Conservation (phyloP, 2,113 vertebrate genomes). For the Periophthalmus modestus region DNA sequence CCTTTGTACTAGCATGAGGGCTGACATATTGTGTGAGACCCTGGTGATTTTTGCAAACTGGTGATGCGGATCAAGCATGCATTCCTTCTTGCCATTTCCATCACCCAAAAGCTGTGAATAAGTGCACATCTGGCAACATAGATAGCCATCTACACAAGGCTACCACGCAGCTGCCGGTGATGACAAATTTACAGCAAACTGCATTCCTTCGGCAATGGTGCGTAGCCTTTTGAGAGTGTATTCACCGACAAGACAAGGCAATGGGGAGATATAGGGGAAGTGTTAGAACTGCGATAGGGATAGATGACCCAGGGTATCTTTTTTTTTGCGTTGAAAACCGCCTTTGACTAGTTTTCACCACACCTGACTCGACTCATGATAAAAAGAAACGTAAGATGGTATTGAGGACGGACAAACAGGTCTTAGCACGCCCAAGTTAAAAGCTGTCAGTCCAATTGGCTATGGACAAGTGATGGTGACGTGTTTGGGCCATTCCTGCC, state of each 20-base stretch:
- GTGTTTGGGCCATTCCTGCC: background rate
- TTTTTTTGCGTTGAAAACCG: conserved; percentile 6
- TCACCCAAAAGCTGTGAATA: conserved; percentile 18
- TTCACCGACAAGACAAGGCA: too few relatives aligned
- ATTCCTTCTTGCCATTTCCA: conserved; percentile 56
- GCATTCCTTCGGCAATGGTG: conserved; percentile 42
- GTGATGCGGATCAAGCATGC: conserved; percentile 26
- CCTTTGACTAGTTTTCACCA: conserved; percentile 18
- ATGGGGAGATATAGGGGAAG: background rate
- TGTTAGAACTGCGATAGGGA: background rate
- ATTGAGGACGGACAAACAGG: conserved; percentile 14
- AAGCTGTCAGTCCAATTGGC: background rate
- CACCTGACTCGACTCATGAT: conserved; percentile 13
- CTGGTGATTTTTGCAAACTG: conserved; percentile 8
- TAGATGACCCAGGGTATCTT: background rate
- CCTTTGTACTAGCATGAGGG: conserved; percentile 17
- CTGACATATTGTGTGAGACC: conserved; percentile 3
- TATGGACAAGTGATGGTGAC: background rate
- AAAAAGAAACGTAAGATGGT: background rate
- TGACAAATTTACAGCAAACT: conserved; percentile 34
- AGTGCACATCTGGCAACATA: conserved; percentile 37
- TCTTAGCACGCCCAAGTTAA: conserved; percentile 3
- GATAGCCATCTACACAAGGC: conserved; percentile 47
- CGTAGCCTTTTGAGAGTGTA: background rate
- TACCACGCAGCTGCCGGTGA: conserved; percentile 37